Conservation (phyloP, 2,888 invertebrate genomes). For the Andricus quercusramuli region DNA sequence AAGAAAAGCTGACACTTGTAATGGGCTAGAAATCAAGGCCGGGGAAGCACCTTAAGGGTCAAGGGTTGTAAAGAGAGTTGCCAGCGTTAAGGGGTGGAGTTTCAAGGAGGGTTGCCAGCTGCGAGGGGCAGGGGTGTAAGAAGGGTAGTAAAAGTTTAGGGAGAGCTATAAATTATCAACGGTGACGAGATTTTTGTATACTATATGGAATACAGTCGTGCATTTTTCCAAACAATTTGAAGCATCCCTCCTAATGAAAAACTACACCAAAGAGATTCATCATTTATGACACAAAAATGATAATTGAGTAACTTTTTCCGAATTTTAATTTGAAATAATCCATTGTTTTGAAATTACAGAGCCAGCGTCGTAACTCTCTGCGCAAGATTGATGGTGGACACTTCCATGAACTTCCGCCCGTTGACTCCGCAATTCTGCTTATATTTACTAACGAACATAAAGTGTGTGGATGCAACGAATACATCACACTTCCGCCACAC, state of each 20-base stretch:
- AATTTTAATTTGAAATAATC: conserved; percentile 32
- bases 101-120: too few species aligned
- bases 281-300: neutral
- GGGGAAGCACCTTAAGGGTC: too few species aligned
- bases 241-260: neutral
- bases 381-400: conserved; percentile 48
- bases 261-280: neutral
- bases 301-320: neutral
- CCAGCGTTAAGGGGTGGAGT: too few species aligned
- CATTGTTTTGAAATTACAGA: conserved; percentile 61
- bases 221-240: too few species aligned
- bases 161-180: too few species aligned
- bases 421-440: conserved; percentile 54
- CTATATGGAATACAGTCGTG: too few species aligned
- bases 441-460: conserved; percentile 29
- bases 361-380: conserved; percentile 71
- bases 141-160: too few species aligned
- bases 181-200: too few species aligned
- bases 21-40: too few species aligned
- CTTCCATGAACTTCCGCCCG: conserved; percentile 56
- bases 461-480: conserved; percentile 11
- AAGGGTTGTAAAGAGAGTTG: too few species aligned
- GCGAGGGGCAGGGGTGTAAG: too few species aligned
- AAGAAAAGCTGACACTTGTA: too few species aligned
- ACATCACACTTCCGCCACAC: conserved; percentile 29